Percentiles rank a stretch among this genome's conserved stretches.
phyloP scores from a whole-genome alignment of 1,140 invertebrate species.

The Drosophila arizonae region DNA sequence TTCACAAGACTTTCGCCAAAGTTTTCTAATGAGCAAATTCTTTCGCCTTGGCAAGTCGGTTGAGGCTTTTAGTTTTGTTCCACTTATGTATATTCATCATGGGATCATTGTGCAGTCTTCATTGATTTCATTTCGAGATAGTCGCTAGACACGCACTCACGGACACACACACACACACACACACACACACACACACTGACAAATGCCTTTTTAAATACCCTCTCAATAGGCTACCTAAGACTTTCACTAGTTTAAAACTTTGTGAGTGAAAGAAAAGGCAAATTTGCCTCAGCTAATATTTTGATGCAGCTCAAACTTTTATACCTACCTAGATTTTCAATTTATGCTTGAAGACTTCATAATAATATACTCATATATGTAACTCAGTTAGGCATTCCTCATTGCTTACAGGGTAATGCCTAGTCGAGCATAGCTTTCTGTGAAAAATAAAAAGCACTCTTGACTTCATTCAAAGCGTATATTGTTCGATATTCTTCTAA shows the following conservation, averaged over 20 bases:
- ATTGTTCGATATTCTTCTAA: slow-evolving; percentile 3
- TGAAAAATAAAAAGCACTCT: neutral
- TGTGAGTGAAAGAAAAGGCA: neutral
- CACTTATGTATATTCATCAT: slow-evolving; percentile 2
- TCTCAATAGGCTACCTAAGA: no score
- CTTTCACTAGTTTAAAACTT: no score
- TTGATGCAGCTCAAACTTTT: neutral
- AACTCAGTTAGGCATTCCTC: no score
- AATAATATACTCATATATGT: neutral
- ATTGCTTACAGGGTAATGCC: neutral
- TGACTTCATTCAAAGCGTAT: neutral
- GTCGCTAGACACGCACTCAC: neutral
- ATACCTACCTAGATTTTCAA: no score
- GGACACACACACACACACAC: neutral
- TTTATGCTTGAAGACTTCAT: no score
- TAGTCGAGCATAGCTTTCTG: neutral
- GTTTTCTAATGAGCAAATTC: slow-evolving; percentile 42
- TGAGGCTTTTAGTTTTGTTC: neutral
- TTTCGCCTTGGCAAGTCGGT: slow-evolving; percentile 11
- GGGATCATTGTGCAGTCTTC: slow-evolving; percentile 12
- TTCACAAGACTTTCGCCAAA: slow-evolving; percentile 32
- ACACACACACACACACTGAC: neutral
- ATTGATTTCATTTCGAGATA: slow-evolving; percentile 11
- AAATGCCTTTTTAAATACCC: neutral
- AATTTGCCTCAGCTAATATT: neutral